Conservation (phyloP, 2,113 vertebrate genomes). For the Athene cunicularia region DNA sequence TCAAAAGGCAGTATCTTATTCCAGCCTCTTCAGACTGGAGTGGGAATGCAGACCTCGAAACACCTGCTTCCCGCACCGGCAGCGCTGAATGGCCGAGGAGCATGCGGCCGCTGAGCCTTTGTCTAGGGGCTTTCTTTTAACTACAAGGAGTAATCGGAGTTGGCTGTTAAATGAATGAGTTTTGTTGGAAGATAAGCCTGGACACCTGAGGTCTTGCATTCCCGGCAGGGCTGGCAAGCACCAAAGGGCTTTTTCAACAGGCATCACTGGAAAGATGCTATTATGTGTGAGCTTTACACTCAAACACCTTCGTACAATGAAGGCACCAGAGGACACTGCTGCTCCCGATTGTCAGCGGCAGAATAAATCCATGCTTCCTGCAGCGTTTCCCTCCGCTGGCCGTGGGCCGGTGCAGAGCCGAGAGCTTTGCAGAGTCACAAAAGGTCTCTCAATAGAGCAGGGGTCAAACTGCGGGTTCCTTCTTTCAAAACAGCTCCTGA, state of each 20-base stretch:
- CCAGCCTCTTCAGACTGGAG: slow-evolving; percentile 12
- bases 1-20: neutral
- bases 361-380: slow-evolving; percentile 42
- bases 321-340: slow-evolving; percentile 58
- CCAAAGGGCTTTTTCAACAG: slow-evolving; percentile 37
- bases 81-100: neutral
- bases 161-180: slow-evolving; percentile 46
- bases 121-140: slow-evolving; percentile 48
- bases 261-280: slow-evolving; percentile 8
- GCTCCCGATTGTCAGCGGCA: neutral
- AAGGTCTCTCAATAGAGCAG: slow-evolving; percentile 42
- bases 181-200: slow-evolving; percentile 28
- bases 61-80: slow-evolving; percentile 40
- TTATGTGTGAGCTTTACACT: slow-evolving; percentile 59
- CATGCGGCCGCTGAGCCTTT: slow-evolving; percentile 13
- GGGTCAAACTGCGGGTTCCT: slow-evolving; percentile 6
- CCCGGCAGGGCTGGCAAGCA: slow-evolving; percentile 2
- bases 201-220: slow-evolving; percentile 63
- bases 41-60: neutral
- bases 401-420: neutral
- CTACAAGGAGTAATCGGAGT: neutral
- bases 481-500: neutral
- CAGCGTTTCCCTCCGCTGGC: slow-evolving; percentile 11
- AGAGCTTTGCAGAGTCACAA: slow-evolving; percentile 40
- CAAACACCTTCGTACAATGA: slow-evolving; percentile 71